Base-by-base conservation (phyloP, 37 sponge, comb jelly and placozoan species). In the Sycon ciliatum region DNA sequence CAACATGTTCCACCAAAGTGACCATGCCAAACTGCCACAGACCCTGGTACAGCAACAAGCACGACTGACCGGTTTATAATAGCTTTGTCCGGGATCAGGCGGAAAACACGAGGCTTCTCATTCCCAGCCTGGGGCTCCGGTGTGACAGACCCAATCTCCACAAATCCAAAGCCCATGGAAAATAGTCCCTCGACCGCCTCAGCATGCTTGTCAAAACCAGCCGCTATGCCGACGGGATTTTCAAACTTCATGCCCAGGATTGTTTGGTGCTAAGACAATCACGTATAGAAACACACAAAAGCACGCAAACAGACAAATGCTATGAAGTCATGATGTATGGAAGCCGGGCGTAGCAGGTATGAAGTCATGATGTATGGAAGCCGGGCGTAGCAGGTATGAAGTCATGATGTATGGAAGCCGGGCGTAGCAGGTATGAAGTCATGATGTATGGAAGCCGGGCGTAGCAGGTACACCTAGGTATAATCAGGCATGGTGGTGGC, bases 191-290 rank as follows among this genome's bases (percentile, higher is more conserved):
- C 2, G 28, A 83, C 79, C 5, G 85, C 92, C 39, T 85, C 89
- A 1, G 80, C 93, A 60, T 95, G 83, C 37, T 95, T 95, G 56
- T 95, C 96, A 71, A 95, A 95, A 20, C 96, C 96, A 75, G 96
- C 96, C 27, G 96, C 86, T 3, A 95, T 68, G 0, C 96, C 96
- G 33, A 95, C 38, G 0, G 96, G 96, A 71, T 85, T 95, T 63
- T 68, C 26, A 26, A 95, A 80, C 31, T 33, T 3, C 33, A 28
- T 4, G 4, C 67, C 67, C 23, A 75, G 34, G 18, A 75, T 65
- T 18, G 76, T 75, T 42, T n/a, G n/a, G n/a, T n/a, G n/a, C n/a
- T n/a, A n/a, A n/a, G n/a, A n/a, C n/a, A n/a, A n/a, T n/a, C n/a
- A n/a, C n/a, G n/a, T n/a, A n/a, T n/a, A n/a, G n/a, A n/a, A n/a